A percentile compares a stretch with the other conserved stretches of the same genome.
Conservation (phyloP, 2,113 vertebrate genomes). For the Passerina amoena region DNA sequence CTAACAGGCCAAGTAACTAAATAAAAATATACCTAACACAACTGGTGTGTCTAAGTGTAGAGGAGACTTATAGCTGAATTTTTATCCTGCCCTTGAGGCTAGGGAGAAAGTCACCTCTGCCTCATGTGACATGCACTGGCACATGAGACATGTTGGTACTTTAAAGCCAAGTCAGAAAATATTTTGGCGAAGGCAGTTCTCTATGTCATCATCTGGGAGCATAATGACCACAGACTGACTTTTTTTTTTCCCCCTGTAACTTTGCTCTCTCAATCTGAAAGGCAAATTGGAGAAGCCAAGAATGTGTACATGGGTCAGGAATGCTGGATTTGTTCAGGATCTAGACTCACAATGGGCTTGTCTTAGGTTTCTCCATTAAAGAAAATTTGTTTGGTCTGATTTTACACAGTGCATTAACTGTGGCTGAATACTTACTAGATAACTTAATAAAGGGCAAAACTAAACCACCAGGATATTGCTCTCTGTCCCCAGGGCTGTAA, state of each 20-base stretch:
- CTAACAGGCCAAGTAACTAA: background rate
- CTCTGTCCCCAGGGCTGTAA: background rate
- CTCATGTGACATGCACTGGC: background rate
- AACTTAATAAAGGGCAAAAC: background rate
- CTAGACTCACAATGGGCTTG: background rate
- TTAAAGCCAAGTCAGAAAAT: background rate
- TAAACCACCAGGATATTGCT: background rate
- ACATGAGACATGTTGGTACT: background rate
- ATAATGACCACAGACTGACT: background rate
- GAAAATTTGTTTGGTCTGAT: background rate
- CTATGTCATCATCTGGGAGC: background rate
- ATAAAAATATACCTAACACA: background rate
- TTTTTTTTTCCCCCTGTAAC: background rate
- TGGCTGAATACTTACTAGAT: background rate
- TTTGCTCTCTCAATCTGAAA: background rate
- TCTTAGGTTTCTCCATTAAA: background rate
- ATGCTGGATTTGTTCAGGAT: background rate
- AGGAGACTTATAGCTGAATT: background rate
- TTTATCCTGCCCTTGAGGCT: background rate
- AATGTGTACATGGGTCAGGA: background rate
- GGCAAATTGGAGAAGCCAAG: background rate
- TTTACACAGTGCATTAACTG: background rate
- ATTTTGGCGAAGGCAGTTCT: background rate
- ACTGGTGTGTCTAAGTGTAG: background rate
- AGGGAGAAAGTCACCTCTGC: background rate